Evolutionary conservation across 2,797 vertebrate genomes (phyloP).

Genomic region (Ciconia nigra): DNA sequence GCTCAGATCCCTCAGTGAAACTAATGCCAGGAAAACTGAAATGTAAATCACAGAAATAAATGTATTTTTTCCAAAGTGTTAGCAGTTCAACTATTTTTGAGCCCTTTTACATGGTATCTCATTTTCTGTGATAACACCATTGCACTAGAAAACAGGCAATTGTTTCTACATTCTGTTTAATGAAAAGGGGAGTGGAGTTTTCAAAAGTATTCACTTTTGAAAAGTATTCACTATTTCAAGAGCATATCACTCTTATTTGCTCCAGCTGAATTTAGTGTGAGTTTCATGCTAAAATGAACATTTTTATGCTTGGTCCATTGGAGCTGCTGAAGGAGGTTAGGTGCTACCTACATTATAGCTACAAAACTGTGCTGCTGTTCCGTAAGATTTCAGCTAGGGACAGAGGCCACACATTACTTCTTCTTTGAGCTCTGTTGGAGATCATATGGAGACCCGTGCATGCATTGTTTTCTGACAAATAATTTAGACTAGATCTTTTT

Average conservation of each 20-base stretch:
- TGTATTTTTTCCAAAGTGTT: neutral
- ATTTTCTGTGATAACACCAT: neutral
- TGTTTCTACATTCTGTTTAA: neutral
- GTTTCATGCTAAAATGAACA: neutral
- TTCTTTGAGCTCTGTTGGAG: neutral
- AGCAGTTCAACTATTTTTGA: neutral
- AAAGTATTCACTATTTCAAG: too few species aligned
- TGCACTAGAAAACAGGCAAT: neutral
- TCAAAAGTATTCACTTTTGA: neutral
- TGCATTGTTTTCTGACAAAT: neutral
- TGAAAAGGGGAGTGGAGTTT: neutral
- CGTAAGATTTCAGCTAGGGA: neutral
- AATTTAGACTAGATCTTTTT: neutral
- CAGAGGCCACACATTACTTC: neutral
- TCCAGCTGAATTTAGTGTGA: neutral
- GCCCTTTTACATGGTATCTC: neutral
- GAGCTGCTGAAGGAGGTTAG: neutral
- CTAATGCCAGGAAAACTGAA: neutral
- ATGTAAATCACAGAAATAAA: neutral
- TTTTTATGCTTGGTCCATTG: neutral
- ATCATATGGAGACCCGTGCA: neutral
- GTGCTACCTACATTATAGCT: neutral
- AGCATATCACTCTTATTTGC: neutral
- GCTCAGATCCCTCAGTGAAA: neutral
- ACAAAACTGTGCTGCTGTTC: neutral